Percentiles rank a stretch among this genome's conserved stretches.
Evolutionary conservation across 2,888 invertebrate species (phyloP).

Genomic region (Mesorhabditis sp.): DNA sequence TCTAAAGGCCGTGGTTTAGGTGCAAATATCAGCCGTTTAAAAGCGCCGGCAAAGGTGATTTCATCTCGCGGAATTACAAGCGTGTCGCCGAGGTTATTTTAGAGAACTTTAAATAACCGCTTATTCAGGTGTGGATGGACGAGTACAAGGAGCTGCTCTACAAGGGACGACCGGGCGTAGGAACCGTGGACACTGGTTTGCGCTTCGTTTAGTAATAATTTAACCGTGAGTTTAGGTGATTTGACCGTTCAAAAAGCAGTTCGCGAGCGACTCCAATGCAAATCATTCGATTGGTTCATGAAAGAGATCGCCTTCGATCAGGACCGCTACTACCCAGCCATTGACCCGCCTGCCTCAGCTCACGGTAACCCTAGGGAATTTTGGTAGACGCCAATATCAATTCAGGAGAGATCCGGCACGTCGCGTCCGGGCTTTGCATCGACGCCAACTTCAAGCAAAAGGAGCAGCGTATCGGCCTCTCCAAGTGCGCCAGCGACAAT

Average conservation of each 20-base stretch:
- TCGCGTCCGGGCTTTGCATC: conserved; percentile 59
- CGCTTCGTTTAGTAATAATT: neutral
- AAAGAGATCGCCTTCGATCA: conserved; percentile 81
- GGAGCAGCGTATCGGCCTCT: conserved; percentile 49
- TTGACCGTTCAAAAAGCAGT: conserved; percentile 74
- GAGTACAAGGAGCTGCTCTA: conserved; percentile 86
- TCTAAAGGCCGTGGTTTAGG: neutral
- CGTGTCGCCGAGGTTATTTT: conserved; percentile 71
- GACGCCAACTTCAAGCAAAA: conserved; percentile 54
- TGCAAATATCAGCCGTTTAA: conserved; percentile 55
- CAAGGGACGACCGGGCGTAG: conserved; percentile 68
- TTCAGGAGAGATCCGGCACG: conserved; percentile 56
- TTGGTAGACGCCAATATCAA: conserved; percentile 4
- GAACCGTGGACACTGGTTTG: conserved; percentile 41
- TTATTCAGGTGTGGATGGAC: conserved; percentile 84
- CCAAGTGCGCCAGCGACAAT: conserved; percentile 48
- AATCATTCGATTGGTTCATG: conserved; percentile 91
- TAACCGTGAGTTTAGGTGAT: conserved; percentile 65
- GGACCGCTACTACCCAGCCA: conserved; percentile 77
- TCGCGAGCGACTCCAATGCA: conserved; percentile 76
- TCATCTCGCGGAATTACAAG: conserved; percentile 61
- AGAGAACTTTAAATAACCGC: conserved; percentile 4
- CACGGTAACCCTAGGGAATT: conserved; percentile 66
- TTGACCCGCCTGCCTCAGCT: conserved; percentile 80
- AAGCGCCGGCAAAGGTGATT: conserved; percentile 70